Percentiles rank a stretch among this genome's conserved stretches.
Conservation (phyloP, 2,888 invertebrate genomes). For the Nomada goodeniana region DNA sequence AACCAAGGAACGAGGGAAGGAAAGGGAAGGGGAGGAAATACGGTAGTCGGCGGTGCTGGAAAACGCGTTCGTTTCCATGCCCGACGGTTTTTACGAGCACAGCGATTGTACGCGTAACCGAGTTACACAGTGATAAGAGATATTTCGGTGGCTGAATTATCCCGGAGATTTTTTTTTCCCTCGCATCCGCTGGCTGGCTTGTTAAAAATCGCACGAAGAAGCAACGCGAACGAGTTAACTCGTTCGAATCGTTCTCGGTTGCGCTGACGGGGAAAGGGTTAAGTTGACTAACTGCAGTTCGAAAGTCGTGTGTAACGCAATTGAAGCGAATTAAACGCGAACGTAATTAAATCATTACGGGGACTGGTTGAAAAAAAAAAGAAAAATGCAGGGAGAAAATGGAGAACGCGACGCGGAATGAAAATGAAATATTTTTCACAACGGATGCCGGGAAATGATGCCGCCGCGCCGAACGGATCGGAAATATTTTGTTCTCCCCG, state of each 20-base stretch:
- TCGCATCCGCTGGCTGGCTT: neutral
- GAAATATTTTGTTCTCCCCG: slow-evolving; percentile 71
- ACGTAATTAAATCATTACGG: slow-evolving; percentile 65
- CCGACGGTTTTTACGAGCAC: slow-evolving; percentile 16
- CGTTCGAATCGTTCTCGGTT: slow-evolving; percentile 37
- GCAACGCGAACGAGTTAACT: slow-evolving; percentile 35
- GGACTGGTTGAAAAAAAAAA: slow-evolving; percentile 15
- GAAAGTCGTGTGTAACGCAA: slow-evolving; percentile 46
- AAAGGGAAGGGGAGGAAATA: neutral
- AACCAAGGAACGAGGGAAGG: neutral
- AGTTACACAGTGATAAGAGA: slow-evolving; percentile 45
- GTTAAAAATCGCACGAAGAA: slow-evolving; percentile 12
- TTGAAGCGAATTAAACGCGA: slow-evolving; percentile 57
- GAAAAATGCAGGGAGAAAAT: neutral
- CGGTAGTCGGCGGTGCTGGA: neutral
- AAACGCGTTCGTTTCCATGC: neutral
- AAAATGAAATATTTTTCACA: neutral
- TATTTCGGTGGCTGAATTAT: slow-evolving; percentile 38
- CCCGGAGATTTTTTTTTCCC: slow-evolving; percentile 1
- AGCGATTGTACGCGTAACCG: slow-evolving; percentile 43
- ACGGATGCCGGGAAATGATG: slow-evolving; percentile 1
- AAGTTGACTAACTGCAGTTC: slow-evolving; percentile 48
- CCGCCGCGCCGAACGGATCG: neutral
- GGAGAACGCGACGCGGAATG: neutral
- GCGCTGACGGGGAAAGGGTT: slow-evolving; percentile 38